These are phyloP conservation scores for Aphyosemion australe DNA, from an alignment of 2,113 vertebrate genomes.

Conservation along the genomic window DNA sequence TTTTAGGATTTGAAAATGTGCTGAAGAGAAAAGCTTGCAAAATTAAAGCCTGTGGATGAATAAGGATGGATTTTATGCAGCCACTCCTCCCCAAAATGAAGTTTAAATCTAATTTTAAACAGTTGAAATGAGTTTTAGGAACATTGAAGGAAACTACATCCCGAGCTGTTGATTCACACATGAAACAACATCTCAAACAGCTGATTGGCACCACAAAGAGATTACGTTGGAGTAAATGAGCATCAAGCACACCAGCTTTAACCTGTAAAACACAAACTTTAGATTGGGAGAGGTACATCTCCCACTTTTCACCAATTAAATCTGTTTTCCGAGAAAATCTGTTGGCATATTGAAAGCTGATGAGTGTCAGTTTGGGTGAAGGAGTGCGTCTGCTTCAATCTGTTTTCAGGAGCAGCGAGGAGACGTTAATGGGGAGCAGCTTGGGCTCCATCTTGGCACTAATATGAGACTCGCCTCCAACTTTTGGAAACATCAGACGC, in stretches of 20 bases:
- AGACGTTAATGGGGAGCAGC: constrained; percentile 26
- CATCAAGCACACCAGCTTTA: constrained; percentile 8
- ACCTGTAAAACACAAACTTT: neutral
- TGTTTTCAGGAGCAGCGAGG: constrained; percentile 24
- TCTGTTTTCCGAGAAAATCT: constrained; percentile 20
- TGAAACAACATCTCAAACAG: neutral
- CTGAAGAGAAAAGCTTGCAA: no score
- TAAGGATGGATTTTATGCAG: no score
- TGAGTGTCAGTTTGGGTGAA: constrained; percentile 35
- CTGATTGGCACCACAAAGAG: constrained; percentile 36
- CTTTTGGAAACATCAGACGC: constrained; percentile 13
- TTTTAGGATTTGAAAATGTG: no score
- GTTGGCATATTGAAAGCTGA: constrained; percentile 12
- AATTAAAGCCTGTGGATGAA: no score
- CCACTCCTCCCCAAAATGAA: no score
- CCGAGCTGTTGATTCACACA: neutral
- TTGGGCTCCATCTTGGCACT: constrained; percentile 10
- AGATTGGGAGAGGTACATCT: neutral
- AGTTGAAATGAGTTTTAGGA: no score
- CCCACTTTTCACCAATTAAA: constrained; percentile 38
- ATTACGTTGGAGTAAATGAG: constrained; percentile 6
- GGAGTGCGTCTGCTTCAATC: constrained; percentile 2
- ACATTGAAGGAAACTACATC: neutral
- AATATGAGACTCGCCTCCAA: constrained; percentile 8
- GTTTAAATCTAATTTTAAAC: no score